Percentiles rank a stretch among this genome's conserved stretches.
These are phyloP conservation scores for Neotragus pygmaeus DNA, from an alignment of 2,113 vertebrate species.

Conservation along the genomic window DNA sequence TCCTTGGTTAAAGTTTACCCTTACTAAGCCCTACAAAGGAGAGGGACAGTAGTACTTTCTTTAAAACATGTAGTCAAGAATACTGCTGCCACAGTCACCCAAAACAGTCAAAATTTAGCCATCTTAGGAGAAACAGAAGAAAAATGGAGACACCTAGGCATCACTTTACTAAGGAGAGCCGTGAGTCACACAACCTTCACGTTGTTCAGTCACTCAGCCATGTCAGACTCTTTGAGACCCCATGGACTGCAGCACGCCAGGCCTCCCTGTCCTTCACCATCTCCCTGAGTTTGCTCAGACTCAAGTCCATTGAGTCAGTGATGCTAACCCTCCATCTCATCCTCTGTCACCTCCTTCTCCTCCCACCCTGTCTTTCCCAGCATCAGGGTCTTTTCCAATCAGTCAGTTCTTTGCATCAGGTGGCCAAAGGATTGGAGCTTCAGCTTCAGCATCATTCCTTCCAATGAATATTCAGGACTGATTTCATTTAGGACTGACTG, in stretches of 20 bases:
- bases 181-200: not conserved
- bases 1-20: no score
- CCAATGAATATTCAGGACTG: not conserved
- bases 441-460: not conserved
- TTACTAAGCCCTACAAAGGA: no score
- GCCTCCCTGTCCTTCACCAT: not conserved
- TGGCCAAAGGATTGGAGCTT: not conserved
- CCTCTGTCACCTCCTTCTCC: not conserved
- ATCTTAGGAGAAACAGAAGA: not conserved
- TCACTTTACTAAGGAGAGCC: not conserved
- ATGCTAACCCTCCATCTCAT: not conserved
- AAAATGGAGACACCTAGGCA: not conserved
- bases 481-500: not conserved
- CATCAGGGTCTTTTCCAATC: not conserved
- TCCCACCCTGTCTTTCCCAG: not conserved
- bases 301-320: not conserved
- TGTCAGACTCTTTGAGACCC: not conserved
- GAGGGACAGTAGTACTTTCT: not conserved
- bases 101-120: not conserved
- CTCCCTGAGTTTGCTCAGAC: not conserved
- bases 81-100: not conserved
- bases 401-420: rapidly evolving
- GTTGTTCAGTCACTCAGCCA: not conserved
- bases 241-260: not conserved
- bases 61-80: not conserved